Conservation (phyloP, 2,888 invertebrate genomes). For the Entomobrya proxima region DNA sequence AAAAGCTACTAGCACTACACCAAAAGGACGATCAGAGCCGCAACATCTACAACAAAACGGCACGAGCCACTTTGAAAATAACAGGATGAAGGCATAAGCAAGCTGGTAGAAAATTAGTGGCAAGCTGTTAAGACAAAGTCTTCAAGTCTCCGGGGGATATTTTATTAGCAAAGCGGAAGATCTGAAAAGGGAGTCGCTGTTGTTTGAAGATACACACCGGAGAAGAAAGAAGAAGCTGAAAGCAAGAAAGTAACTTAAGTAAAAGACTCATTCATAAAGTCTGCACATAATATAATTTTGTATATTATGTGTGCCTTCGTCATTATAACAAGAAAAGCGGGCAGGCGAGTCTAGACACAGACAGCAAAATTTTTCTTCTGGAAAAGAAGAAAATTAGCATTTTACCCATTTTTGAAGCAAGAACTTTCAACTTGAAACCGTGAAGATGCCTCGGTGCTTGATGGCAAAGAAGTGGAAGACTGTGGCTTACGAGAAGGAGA, state of each 20-base stretch:
- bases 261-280: conserved; percentile 40
- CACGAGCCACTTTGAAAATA: conserved; percentile 11
- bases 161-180: conserved; percentile 63
- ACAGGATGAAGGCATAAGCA: conserved; percentile 45
- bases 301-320: conserved; percentile 24
- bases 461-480: conserved; percentile 98
- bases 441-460: conserved; percentile 93
- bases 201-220: not conserved
- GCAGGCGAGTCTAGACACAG: conserved; percentile 11
- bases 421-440: conserved; percentile 42
- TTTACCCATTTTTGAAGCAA: not conserved
- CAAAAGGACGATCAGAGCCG: not conserved
- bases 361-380: not conserved
- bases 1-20: conserved; percentile 48
- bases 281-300: conserved; percentile 1
- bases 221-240: conserved; percentile 21
- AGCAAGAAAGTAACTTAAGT: not conserved
- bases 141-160: conserved; percentile 62
- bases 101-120: conserved; percentile 67
- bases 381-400: not conserved
- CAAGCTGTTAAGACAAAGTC: conserved; percentile 67
- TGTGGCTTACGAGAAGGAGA: conserved; percentile 82
- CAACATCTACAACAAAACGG: not conserved
- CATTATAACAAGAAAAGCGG: not conserved
- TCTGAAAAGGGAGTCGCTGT: conserved; percentile 21